These are phyloP conservation scores for Cyclopterus lumpus DNA, from an alignment of 2,797 vertebrate species.

Conservation along the genomic window DNA sequence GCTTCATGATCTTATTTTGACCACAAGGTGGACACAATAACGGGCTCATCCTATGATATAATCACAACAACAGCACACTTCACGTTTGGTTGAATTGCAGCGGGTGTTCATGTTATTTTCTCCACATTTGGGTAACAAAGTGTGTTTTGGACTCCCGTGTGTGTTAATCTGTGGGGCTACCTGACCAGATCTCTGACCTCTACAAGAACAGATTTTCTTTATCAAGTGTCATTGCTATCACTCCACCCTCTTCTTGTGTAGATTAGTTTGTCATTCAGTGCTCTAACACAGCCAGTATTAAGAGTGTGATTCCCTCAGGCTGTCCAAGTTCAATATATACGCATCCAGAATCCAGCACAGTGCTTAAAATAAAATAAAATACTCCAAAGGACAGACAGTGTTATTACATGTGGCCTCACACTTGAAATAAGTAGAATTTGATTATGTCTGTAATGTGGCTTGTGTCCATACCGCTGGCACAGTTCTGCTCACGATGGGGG, in stretches of 20 bases:
- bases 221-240: slow-evolving; percentile 15
- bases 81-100: not conserved
- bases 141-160: not conserved
- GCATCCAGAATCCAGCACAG: slow-evolving; percentile 40
- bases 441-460: slow-evolving; percentile 76
- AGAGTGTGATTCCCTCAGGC: slow-evolving; percentile 26
- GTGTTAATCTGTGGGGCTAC: slow-evolving; percentile 7
- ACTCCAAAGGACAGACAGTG: slow-evolving; percentile 49
- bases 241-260: slow-evolving; percentile 12
- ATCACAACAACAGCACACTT: not conserved
- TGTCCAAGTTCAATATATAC: slow-evolving; percentile 27
- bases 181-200: slow-evolving; percentile 24
- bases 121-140: not conserved
- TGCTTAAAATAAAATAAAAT: slow-evolving; percentile 25
- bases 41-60: not conserved
- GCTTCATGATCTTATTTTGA: not conserved
- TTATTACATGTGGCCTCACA: slow-evolving; percentile 62
- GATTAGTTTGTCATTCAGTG: slow-evolving; percentile 39
- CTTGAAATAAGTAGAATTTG: slow-evolving; percentile 77
- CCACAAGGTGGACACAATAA: slow-evolving; percentile 3
- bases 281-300: slow-evolving; percentile 49
- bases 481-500: slow-evolving; percentile 51
- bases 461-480: slow-evolving; percentile 59
- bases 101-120: slow-evolving; percentile 2
- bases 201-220: slow-evolving; percentile 20